Base-by-base conservation (phyloP, 2,113 vertebrate species). In the Patagioenas fasciata region DNA sequence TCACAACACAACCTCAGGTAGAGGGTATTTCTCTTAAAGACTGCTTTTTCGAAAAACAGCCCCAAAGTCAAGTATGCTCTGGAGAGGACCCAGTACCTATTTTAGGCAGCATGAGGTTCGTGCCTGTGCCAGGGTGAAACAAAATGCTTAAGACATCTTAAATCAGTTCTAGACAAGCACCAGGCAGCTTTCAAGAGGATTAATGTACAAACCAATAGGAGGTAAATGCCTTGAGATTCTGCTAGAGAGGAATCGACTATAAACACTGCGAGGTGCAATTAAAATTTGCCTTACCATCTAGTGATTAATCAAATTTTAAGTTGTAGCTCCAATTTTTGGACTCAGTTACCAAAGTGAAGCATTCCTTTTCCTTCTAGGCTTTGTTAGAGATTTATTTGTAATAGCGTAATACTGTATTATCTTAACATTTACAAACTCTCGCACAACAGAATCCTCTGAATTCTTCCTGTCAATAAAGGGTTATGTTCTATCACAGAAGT, bases 191-290 rank as follows among this genome's bases (percentile, higher is more conserved):
- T 97, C 94, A 91, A 95, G 91, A 94, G 80, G 74, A 91, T 96
- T 97, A 95, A 97, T 96, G 92, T 88, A 51, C 65, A 91, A 96
- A 91, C 81, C 86, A 88, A 97, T 80, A 79, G 95, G 92, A 93
- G 94, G 93, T 82, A 89, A 88, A 90, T 86, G 84, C 72, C 60
- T 73, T 91, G 54, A 95, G 91, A 85, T 85, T 85, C 86, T 81
- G 38, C 69, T 78, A 75, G 73, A 81, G 64, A 73, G 86, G 81
- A 89, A 81, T 60, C 29, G 74, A 89, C 72, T 38, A 60, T 25
- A 70, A 93, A 72, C 53, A 69, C n/a, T 61, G 70, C 32, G 32
- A 81, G 67, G 24, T 74, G 69, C 65, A 28, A 65, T 88, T 84
- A 74, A 95, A 90, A 73, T 25, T 89, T 72, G 26, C 57, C 15